Evolutionary conservation across 2,113 vertebrate genomes (phyloP), one percentile per base, ranked within the genome.

Genomic region (Cranoglanis bouderius): DNA sequence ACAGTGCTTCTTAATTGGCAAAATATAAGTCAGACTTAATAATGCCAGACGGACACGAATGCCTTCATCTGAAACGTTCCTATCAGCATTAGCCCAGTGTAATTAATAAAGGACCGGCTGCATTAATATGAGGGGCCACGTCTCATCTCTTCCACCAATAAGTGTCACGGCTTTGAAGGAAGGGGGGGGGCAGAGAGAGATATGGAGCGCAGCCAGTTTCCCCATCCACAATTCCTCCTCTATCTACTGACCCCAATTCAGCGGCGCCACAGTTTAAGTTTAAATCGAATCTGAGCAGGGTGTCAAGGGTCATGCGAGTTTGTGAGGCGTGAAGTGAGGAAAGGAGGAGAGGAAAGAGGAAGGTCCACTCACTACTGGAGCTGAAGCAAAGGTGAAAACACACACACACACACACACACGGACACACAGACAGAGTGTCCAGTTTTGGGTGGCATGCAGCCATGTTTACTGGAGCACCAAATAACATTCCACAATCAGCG

Each of bases 61-160:
- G 51, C 65, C 72, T 61, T 90, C 32, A 46, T 82, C 77, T 51
- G 59, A 89, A 91, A 89, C 87, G 18, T 72, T 87, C 57, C 87
- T 85, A 80, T 86, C 78, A 86, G 82, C 84, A 88, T 89, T 85
- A 85, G 55, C 43, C 51, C 38, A 53, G 65, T 6, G 81, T 85
- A 88, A 91, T 92, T 90, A 92, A 90, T 88, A 88, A 88, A 63
- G 63, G 85, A 70, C 87, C 51, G 40, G 32, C 63, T 1, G 21
- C 35, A 84, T 86, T 80, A 84, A 55, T 80, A 85, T 87, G 38
- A 78, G 19, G 40, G 84, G 32, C 61, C 89, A 82, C n/a, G 59
- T 89, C 74, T 78, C 46, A 38, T 59, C 85, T 89, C 32, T n/a
- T 82, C 80, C 9, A 3, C 57, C 29, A 26, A 75, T 83, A 67